Evolutionary conservation across 2,113 vertebrate species (phyloP), one percentile per base, ranked within the genome.

Genomic region (Hemichromis elongatus): DNA sequence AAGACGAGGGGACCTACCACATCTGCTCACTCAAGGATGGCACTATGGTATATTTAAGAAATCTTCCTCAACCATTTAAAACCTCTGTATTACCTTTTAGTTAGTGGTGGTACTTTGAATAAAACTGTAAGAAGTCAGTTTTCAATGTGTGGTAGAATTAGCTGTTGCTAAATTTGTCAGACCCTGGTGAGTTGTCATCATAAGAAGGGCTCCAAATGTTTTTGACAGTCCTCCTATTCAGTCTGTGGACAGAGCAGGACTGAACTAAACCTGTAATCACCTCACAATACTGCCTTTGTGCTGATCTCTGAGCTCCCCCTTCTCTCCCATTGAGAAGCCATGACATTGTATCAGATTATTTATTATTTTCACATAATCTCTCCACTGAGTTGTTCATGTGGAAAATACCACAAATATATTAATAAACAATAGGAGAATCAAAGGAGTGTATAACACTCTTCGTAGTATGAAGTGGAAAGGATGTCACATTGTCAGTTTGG

Each of bases 1-100:
- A 95, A 54, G 96, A 98, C 88, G 95, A 94, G 90, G 99, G 98
- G 90, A 95, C 97, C 86, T 97, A 98, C 95, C 97, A 99, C 92
- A 97, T 99, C 93, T 97, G 97, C 94, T 97, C 98, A 16, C 93
- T 99, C 54, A 96, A 96, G 93, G 97, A 99, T 90, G 95, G 95
- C 89, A 84, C 94, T 66, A 93, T 98, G 97, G 99, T 99, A 98
- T 93, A 56, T 82, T 73, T 52, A 90, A 87, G 45, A 7, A 78
- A 50, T 52, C 16, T 18, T 66, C 6, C 33, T 56, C 6, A 79
- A 86, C 16, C 21, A 13, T n/a, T n/a, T 57, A 4, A 63, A 4
- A 37, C 7, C 2, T 63, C 19, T 13, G 8, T 63, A 21, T 63
- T 19, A 61, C 8, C 56, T 85, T 70, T 24, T n/a, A 83, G 21